phyloP scores from a whole-genome alignment of 1,140 invertebrate genomes.

The Caenorhabditis briggsae region DNA sequence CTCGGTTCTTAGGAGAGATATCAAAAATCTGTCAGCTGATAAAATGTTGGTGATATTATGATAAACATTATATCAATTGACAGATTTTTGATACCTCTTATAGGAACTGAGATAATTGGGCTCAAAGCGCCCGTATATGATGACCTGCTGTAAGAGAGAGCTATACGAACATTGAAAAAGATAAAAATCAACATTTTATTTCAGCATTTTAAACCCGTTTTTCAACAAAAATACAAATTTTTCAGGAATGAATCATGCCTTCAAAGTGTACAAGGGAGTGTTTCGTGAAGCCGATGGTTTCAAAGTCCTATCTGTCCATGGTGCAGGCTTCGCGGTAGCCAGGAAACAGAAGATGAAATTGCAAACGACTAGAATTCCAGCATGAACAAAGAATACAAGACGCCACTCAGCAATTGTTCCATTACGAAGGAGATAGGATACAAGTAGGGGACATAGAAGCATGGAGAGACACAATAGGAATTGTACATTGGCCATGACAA shows the following conservation, averaged over 20 bases:
- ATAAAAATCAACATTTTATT: too few relatives aligned
- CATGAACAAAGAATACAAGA: constrained; percentile 74
- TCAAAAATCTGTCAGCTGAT: too few relatives aligned
- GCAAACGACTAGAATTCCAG: constrained; percentile 69
- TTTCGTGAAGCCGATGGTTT: not conserved
- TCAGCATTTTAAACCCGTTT: too few relatives aligned
- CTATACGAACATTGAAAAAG: too few relatives aligned
- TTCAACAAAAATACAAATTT: too few relatives aligned
- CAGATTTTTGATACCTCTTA: too few relatives aligned
- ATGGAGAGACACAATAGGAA: constrained; percentile 77
- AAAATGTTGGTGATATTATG: too few relatives aligned
- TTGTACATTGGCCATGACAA: constrained; percentile 76
- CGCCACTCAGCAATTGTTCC: constrained; percentile 67
- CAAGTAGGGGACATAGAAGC: constrained; percentile 72
- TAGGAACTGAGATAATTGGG: too few relatives aligned
- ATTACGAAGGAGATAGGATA: constrained; percentile 56
- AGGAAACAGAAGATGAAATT: constrained; percentile 75
- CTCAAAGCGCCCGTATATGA: too few relatives aligned
- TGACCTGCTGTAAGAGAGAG: too few relatives aligned
- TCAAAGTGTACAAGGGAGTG: constrained; percentile 18
- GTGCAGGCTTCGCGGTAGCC: constrained; percentile 68
- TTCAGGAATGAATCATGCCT: not conserved
- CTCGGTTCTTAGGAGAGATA: too few relatives aligned
- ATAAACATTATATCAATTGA: too few relatives aligned
- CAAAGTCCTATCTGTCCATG: constrained; percentile 68